phyloP scores from a whole-genome alignment of 2,113 vertebrate species.

The Bufo gargarizans region DNA sequence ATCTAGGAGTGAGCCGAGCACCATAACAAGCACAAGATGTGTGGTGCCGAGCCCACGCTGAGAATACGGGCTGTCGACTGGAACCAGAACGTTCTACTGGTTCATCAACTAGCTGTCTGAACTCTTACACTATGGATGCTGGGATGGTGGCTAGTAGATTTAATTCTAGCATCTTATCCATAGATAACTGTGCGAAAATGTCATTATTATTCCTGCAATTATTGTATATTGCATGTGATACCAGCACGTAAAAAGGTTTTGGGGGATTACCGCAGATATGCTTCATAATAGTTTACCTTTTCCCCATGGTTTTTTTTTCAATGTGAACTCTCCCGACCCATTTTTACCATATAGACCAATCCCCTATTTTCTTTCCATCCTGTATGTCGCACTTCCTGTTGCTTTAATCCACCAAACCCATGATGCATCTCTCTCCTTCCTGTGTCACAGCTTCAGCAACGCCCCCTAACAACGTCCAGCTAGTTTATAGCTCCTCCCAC shows the following conservation, averaged over 20 bases:
- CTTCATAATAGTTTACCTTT: too few relatives aligned
- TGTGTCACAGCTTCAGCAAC: too few relatives aligned
- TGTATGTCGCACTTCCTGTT: too few relatives aligned
- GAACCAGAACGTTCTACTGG: not conserved
- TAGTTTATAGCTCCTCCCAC: too few relatives aligned
- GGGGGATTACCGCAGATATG: not conserved
- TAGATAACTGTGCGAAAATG: not conserved
- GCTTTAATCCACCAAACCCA: too few relatives aligned
- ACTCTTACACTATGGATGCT: not conserved
- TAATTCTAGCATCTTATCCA: not conserved
- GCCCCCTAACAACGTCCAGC: too few relatives aligned
- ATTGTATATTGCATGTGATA: not conserved
- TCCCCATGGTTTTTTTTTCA: too few relatives aligned
- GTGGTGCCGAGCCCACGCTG: not conserved
- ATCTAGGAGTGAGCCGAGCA: too few relatives aligned
- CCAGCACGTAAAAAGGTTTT: not conserved
- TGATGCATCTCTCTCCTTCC: too few relatives aligned
- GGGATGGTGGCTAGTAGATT: not conserved
- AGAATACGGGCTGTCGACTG: not conserved
- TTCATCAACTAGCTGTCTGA: not conserved
- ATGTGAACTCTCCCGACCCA: too few relatives aligned
- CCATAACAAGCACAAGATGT: not conserved
- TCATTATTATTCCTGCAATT: not conserved
- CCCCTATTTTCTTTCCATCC: too few relatives aligned
- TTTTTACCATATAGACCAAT: too few relatives aligned